Percentiles rank a stretch among this genome's conserved stretches.
These are phyloP conservation scores for Pseudolaguvia tuberculata DNA, from an alignment of 2,113 vertebrate genomes.

Conservation along the genomic window DNA sequence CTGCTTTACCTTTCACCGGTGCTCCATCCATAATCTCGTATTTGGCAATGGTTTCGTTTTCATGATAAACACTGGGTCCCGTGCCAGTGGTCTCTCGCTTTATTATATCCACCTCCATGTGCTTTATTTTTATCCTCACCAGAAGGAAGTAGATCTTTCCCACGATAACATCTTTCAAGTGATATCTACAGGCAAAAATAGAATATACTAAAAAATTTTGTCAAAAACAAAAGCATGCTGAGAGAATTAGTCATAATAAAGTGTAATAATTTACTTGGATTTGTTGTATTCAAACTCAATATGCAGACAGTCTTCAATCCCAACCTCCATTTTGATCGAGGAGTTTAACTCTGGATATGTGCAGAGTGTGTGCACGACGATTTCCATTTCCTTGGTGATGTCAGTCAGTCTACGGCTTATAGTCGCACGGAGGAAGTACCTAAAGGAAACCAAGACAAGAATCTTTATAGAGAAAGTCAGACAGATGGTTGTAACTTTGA, in stretches of 20 bases:
- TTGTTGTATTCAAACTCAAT: slow-evolving; percentile 99
- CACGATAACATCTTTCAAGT: slow-evolving; percentile 95
- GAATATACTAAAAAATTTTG: too few relatives aligned
- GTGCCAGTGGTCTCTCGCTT: slow-evolving; percentile 95
- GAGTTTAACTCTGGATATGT: slow-evolving; percentile 95
- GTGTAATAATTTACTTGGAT: slow-evolving; percentile 82
- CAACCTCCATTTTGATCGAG: slow-evolving; percentile 98
- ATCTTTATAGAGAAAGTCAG: background rate
- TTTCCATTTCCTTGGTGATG: slow-evolving; percentile 93
- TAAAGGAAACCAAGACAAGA: slow-evolving; percentile 51
- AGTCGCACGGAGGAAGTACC: slow-evolving; percentile 94
- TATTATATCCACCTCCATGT: slow-evolving; percentile 98
- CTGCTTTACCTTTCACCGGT: slow-evolving; percentile 82
- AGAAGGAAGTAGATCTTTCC: slow-evolving; percentile 98
- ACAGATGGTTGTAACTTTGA: background rate
- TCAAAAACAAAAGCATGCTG: background rate
- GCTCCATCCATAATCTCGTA: slow-evolving; percentile 99
- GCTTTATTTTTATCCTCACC: slow-evolving; percentile 96
- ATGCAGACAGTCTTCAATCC: slow-evolving; percentile 97
- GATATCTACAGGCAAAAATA: slow-evolving; percentile 72
- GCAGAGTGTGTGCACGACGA: slow-evolving; percentile 92
- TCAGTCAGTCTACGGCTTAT: slow-evolving; percentile 92
- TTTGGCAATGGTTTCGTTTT: slow-evolving; percentile 97
- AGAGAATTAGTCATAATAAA: background rate
- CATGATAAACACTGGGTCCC: slow-evolving; percentile 90